These are phyloP conservation scores for Phenacoccus solenopsis DNA, from an alignment of 1,140 invertebrate genomes.

Conservation along the genomic window DNA sequence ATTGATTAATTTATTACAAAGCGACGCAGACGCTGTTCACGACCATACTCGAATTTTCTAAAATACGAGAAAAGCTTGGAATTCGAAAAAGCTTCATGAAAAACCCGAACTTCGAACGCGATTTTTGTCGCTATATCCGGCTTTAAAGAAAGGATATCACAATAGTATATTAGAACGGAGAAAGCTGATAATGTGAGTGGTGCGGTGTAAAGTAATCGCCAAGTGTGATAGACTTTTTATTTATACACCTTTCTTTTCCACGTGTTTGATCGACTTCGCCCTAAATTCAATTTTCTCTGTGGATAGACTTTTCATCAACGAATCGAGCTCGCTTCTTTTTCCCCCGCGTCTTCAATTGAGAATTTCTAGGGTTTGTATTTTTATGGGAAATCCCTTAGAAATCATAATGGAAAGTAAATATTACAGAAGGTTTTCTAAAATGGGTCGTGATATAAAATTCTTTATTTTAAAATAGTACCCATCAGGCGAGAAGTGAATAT, in stretches of 20 bases:
- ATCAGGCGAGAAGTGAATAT: too few species aligned
- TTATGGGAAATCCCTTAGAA: not conserved
- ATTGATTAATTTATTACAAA: too few species aligned
- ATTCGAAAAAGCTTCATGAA: too few species aligned
- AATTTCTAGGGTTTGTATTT: not conserved
- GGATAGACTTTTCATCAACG: conserved; percentile 1
- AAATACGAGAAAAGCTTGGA: too few species aligned
- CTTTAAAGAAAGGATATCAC: too few species aligned
- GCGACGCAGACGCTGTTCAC: too few species aligned
- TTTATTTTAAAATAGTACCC: not conserved
- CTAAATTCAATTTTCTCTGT: not conserved
- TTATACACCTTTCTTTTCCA: not conserved
- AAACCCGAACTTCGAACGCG: too few species aligned
- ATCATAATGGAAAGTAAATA: not conserved
- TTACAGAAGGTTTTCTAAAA: not conserved
- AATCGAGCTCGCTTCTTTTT: not conserved
- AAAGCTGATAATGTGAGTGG: too few species aligned
- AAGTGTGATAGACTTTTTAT: not conserved
- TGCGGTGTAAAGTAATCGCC: not conserved
- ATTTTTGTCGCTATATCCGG: too few species aligned
- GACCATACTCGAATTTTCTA: too few species aligned
- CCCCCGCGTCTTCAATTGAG: not conserved
- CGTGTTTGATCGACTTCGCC: not conserved
- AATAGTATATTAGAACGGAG: too few species aligned
- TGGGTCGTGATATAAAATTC: not conserved